Base-by-base conservation (phyloP, 1,140 invertebrate species). In the Antheraea pernyi region DNA sequence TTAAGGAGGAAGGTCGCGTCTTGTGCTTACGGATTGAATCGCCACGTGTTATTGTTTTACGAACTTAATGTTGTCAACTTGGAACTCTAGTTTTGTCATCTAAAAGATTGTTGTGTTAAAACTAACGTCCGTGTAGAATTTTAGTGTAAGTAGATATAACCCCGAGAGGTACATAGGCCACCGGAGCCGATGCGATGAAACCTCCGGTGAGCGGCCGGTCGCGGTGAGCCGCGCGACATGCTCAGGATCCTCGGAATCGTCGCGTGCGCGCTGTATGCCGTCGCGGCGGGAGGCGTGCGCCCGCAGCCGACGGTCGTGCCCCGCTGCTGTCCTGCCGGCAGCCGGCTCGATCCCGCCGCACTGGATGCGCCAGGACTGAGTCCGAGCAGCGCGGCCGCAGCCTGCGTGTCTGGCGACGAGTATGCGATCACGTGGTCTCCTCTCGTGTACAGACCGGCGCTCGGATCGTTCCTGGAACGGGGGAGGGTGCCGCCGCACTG, bases 311-410 rank as follows among this genome's bases (percentile, higher is more conserved):
- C 93, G 48, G 81, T 72, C 8, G 85, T 95, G 65, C 74, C 92
- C 48, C 94, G 93, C 68, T 95, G 94, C 80, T 95, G 94, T 73
- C 81, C 79, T 5, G 71, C 82, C 19, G 89, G 83, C 9, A 86
- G 93, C 46, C 83, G 82, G 59, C 82, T 95, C 37, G 73, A 71
- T 8, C 36, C 78, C 7, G 78, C 70, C n/a, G 69, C 74, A 64
- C 67, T 83, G 70, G 74, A 67, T 8, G 69, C 68, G 9, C 73
- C 77, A 61, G 66, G 69, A 70, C 59, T 78, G 60, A 69, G 30
- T 19, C 60, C 70, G 10, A 71, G 61, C 16, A 68, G 19, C 39
- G 77, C 74, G 46, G 65, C 70, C 16, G 67, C 70, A 6, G 73
- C 79, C 7, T 85, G 71, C 61, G 58, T 16, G 19, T 74, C 65